Conservation (phyloP, 2,113 vertebrate genomes). For the Rhizomys pruinosus region DNA sequence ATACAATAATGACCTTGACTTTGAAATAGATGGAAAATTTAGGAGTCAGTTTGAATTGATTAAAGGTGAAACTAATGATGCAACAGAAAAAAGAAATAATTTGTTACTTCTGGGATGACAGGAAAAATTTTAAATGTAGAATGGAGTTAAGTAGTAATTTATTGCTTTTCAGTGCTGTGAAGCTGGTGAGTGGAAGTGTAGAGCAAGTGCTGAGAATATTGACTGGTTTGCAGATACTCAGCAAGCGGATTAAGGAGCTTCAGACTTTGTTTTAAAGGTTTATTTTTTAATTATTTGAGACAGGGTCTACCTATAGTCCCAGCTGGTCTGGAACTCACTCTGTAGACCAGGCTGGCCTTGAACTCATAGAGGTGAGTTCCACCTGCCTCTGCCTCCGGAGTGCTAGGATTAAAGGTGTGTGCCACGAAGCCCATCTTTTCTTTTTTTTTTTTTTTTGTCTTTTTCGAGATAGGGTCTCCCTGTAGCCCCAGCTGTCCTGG, state of each 20-base stretch:
- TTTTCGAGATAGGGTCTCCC: too few species aligned
- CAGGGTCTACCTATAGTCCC: too few species aligned
- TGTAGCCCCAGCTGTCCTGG: too few species aligned
- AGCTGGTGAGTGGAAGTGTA: neutral
- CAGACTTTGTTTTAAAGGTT: too few species aligned
- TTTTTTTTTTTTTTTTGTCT: too few species aligned
- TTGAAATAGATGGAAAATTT: constrained; percentile 41
- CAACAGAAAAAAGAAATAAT: constrained; percentile 18
- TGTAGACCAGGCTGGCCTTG: too few species aligned
- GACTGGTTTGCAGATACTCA: constrained; percentile 1
- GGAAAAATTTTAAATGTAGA: neutral
- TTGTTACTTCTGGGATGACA: constrained; percentile 29
- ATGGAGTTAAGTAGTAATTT: neutral
- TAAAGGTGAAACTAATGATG: constrained; percentile 38
- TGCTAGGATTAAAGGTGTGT: too few species aligned
- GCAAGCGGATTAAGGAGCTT: neutral
- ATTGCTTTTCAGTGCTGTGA: neutral
- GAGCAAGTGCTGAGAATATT: neutral
- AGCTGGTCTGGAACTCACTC: too few species aligned
- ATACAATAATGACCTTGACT: neutral
- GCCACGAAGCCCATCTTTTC: too few species aligned
- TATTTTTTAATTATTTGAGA: too few species aligned
- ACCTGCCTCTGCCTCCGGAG: too few species aligned
- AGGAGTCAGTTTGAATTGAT: constrained; percentile 29
- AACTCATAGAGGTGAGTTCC: too few species aligned